Conservation (phyloP, 2,797 vertebrate genomes). For the Hoplostethus mediterraneus region DNA sequence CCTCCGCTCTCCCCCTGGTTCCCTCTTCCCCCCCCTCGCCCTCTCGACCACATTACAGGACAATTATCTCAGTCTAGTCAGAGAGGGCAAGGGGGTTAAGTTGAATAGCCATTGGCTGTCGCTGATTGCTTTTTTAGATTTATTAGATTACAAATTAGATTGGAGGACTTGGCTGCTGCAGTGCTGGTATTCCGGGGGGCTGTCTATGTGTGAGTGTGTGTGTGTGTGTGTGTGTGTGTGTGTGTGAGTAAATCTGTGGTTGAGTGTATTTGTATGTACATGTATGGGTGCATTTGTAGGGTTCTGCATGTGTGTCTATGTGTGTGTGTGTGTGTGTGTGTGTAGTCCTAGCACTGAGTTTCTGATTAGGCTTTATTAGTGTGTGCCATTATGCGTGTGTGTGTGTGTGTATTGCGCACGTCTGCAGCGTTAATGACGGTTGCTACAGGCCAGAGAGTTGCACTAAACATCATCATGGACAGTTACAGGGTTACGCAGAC, state of each 20-base stretch:
- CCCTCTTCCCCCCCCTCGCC: conserved; percentile 57
- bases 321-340: not conserved
- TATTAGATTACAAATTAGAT: conserved; percentile 82
- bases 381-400: not conserved
- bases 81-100: conserved; percentile 65
- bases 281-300: not conserved
- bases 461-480: conserved; percentile 10
- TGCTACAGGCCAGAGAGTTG: conserved; percentile 5
- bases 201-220: conserved; percentile 39
- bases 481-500: conserved; percentile 5
- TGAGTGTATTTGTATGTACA: conserved; percentile 12
- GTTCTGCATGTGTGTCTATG: not conserved
- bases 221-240: conserved; percentile 1
- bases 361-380: conserved; percentile 27
- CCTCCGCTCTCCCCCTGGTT: conserved; percentile 53
- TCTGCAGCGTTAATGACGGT: conserved; percentile 25
- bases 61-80: conserved; percentile 76
- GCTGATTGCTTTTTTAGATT: conserved; percentile 77
- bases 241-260: not conserved
- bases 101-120: conserved; percentile 72
- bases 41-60: conserved; percentile 73
- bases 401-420: not conserved
- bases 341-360: conserved; percentile 8
- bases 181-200: conserved; percentile 34
- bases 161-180: conserved; percentile 53